phyloP scores from a whole-genome alignment of 1,140 invertebrate species.

The Pogonomyrmex barbatus region DNA sequence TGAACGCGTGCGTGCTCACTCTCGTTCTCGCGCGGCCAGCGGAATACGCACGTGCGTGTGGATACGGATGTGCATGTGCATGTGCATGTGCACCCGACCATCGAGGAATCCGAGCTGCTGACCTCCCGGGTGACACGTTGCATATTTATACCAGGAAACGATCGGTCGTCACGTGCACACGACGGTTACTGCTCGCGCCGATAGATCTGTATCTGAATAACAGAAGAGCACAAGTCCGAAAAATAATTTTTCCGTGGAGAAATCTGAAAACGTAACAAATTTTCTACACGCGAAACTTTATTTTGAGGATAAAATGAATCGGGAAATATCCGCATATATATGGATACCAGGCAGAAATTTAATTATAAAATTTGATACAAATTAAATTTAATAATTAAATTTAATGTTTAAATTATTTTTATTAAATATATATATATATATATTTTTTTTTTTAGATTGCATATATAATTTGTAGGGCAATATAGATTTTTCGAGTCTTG shows the following conservation, averaged over 20 bases:
- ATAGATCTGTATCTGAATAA: conserved; percentile 45
- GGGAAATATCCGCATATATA: background rate
- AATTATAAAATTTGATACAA: background rate
- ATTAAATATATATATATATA: no score
- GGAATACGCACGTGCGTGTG: conserved; percentile 47
- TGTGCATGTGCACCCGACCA: conserved; percentile 57
- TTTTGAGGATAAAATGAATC: background rate
- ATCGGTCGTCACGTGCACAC: conserved; percentile 58
- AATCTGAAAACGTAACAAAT: background rate
- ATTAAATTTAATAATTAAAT: background rate
- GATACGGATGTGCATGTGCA: conserved; percentile 15
- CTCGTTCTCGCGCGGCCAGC: conserved; percentile 35
- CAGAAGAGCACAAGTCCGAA: conserved; percentile 7
- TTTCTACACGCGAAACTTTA: background rate
- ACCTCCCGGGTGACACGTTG: conserved; percentile 75
- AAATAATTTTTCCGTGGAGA: background rate
- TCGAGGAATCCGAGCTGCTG: conserved; percentile 74
- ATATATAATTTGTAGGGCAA: background rate
- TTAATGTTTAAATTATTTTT: no score
- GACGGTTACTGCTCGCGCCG: conserved; percentile 52
- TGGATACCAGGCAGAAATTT: background rate
- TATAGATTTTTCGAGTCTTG: background rate
- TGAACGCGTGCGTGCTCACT: conserved; percentile 35
- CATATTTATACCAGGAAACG: conserved; percentile 77
- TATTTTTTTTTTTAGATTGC: background rate